Evolutionary conservation across 2,113 vertebrate genomes (phyloP), one percentile per base, ranked within the genome.

Genomic region (Myiozetetes cayanensis): DNA sequence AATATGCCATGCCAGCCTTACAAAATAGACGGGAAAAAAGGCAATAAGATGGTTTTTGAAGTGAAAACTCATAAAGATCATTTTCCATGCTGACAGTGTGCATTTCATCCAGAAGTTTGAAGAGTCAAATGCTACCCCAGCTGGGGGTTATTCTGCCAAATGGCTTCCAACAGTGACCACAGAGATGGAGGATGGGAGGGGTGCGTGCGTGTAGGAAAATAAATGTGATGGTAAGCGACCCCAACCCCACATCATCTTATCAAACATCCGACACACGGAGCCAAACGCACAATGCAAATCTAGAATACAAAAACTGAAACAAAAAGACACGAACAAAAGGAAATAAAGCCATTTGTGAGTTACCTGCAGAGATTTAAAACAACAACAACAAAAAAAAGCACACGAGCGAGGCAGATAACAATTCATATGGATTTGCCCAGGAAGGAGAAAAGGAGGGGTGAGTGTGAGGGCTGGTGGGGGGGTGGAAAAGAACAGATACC

Each of bases 121-220:
- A 98, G 98, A 98, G 98, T 99, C 98, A 98, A 98, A 99, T 97
- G 98, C 97, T 98, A 98, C 97, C 98, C 96, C 98, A 98, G 98
- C 95, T 98, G 98, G 98, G 98, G 99, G 98, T 98, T 98, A 98
- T 98, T 98, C 97, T 98, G 97, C 97, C 98, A 97, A 99, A 98
- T 98, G 98, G 98, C 96, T 96, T 99, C 99, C 99, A 98, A 98
- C 99, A 98, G 99, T 98, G 99, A 98, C 96, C 95, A 97, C 98
- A 97, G 97, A 98, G 97, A 98, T 97, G 97, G 97, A 97, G 98
- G 96, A 97, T 97, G 97, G 97, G 97, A 98, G 97, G 97, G 90
- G 90, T 97, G 95, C 90, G 41, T 96, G 72, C 35, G 83, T 47
- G 61, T 12, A 95, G 97, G 96, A 93, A 97, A 92, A 97, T 77